A percentile compares a stretch with the other conserved stretches of the same genome.
Evolutionary conservation across 2,888 invertebrate species (phyloP).

Genomic region (Nomada ruficornis): DNA sequence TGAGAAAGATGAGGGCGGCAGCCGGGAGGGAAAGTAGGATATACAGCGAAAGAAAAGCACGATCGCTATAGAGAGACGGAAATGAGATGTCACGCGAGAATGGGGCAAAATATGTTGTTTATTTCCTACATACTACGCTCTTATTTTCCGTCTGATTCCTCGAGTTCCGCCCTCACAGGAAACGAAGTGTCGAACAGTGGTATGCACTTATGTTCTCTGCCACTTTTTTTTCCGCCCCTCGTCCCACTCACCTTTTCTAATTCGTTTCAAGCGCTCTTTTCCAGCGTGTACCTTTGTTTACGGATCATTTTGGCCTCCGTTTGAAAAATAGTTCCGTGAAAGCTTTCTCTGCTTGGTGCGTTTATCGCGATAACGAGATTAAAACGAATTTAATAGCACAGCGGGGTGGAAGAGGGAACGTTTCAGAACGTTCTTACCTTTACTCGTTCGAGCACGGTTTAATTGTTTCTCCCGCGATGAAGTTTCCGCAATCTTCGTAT

Average conservation of each 20-base stretch:
- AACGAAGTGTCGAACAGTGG: conserved; percentile 33
- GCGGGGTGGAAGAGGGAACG: too few species aligned
- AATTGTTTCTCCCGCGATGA: neutral
- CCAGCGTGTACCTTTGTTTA: too few species aligned
- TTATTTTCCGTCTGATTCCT: conserved; percentile 34
- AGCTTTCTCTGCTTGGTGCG: neutral
- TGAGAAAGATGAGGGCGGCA: conserved; percentile 36
- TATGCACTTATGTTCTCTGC: conserved; percentile 28
- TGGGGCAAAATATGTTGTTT: conserved; percentile 32
- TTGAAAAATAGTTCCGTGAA: neutral
- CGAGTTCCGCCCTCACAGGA: neutral
- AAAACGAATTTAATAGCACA: neutral
- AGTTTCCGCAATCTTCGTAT: conserved; percentile 15
- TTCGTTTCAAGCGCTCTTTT: neutral
- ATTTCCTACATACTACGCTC: conserved; percentile 17
- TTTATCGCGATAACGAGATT: neutral
- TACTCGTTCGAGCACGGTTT: too few species aligned
- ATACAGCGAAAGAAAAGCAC: conserved; percentile 26
- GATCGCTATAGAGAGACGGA: conserved; percentile 9
- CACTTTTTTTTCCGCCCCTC: too few species aligned
- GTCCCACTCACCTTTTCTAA: neutral
- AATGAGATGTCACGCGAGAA: conserved; percentile 27
- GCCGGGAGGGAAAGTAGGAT: conserved; percentile 29
- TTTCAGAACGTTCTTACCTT: neutral
- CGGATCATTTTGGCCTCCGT: neutral